Base-by-base conservation (phyloP, 2,888 invertebrate species). In the Tryphoninae sp. region DNA sequence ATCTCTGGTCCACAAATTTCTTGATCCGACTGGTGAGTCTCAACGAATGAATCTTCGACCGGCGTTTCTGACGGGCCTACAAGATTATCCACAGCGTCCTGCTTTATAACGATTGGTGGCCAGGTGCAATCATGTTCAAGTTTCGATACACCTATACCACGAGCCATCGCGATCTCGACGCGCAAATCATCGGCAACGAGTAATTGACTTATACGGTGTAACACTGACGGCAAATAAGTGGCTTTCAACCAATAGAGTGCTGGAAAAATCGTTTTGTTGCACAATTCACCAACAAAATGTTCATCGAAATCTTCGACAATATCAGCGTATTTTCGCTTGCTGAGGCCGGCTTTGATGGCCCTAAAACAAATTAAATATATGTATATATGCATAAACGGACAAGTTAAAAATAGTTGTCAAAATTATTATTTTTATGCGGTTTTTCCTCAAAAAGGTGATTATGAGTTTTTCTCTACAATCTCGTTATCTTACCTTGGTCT, bases 241-340 rank as follows among this genome's bases (percentile, higher is more conserved):
- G 97, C 96, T 92, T 98, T 98, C 23, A 96, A 93, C 97, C 98
- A 98, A 80, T 98, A 93, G 11, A 95, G 93, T 19, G 95, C 94
- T 0, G 97, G 96, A 89, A 94, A 96, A 0, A 93, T 93, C 83
- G 95, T 95, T 87, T 94, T 95, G 33, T 95, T 94, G 89, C 98
- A 97, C 83, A 98, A 93, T 92, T 99, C 99, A 0, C 99, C 98
- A 11, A 99, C 94, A 61, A 99, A 94, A 78, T 96, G 94, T 85
- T 96, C 95, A 0, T 93, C 92, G 80, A 94, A 93, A 16, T 94
- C 94, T 61, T 95, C 94, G 1, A 93, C 93, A 8, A 87, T 84
- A 68, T 92, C 91, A 1, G 92, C 92, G 49, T 91, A 92, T 81
- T 92, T 91, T 81, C 92, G 88, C 85, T 92, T 93, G 73, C 88